phyloP scores from a whole-genome alignment of 2,888 invertebrate genomes.

The Catotricha subobsoleta region DNA sequence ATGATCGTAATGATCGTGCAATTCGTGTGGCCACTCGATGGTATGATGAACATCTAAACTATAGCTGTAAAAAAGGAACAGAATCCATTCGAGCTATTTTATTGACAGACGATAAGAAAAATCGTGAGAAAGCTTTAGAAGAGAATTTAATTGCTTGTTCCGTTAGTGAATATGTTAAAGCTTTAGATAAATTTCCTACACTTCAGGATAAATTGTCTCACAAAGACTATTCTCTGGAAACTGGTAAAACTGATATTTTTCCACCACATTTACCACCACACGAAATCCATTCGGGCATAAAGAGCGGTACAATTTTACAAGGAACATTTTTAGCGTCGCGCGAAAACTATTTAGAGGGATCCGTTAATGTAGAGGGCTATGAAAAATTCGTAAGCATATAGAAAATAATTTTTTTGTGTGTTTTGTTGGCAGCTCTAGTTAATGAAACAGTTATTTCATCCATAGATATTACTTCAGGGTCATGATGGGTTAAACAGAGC shows the following conservation, averaged over 20 bases:
- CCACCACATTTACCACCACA: constrained; percentile 68
- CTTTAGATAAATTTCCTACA: constrained; percentile 44
- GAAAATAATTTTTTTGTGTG: not conserved
- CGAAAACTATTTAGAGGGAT: constrained; percentile 89
- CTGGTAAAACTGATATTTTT: constrained; percentile 47
- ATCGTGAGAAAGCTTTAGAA: constrained; percentile 48
- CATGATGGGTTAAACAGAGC: constrained; percentile 75
- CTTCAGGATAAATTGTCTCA: constrained; percentile 69
- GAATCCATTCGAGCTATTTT: constrained; percentile 46
- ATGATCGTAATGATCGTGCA: constrained; percentile 84
- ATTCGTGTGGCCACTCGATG: constrained; percentile 65
- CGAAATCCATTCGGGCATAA: constrained; percentile 63
- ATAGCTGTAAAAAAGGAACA: constrained; percentile 18
- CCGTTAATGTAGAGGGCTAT: constrained; percentile 58
- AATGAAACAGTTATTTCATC: not conserved
- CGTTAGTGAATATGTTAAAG: constrained; percentile 51
- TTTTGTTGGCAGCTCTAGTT: constrained; percentile 3
- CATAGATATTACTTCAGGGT: constrained; percentile 67
- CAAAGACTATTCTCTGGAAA: constrained; percentile 41
- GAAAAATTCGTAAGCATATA: constrained; percentile 54
- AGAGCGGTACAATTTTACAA: constrained; percentile 53
- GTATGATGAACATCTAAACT: constrained; percentile 57
- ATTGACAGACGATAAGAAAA: constrained; percentile 68
- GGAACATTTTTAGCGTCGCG: constrained; percentile 73
- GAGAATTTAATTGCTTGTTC: constrained; percentile 53